Conservation (phyloP, 2,888 invertebrate species). For the Pseudococcus longispinus region DNA sequence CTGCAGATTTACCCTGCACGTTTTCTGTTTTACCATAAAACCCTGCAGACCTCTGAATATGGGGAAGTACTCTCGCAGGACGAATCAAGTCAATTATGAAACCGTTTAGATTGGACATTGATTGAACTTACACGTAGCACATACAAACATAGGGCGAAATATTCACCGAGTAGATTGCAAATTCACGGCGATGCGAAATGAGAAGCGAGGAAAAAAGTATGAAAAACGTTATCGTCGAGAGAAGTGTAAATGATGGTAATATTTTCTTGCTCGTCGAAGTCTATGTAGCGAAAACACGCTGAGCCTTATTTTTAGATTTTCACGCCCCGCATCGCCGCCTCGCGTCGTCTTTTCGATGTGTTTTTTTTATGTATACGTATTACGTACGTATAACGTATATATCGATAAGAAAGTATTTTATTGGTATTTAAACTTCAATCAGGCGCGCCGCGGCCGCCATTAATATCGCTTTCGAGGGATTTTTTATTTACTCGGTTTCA, state of each 20-base stretch:
- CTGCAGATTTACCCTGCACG: no score
- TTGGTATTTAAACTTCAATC: conserved; percentile 30
- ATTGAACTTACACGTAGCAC: background rate
- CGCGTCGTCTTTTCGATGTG: background rate
- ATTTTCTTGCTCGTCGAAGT: background rate
- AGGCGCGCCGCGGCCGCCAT: conserved; percentile 13
- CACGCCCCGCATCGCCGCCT: background rate
- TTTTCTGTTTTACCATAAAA: background rate
- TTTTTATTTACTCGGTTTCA: background rate
- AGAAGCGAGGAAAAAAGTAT: background rate
- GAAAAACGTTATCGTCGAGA: background rate
- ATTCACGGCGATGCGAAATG: background rate
- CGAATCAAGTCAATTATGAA: background rate
- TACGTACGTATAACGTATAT: background rate
- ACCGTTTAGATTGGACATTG: conserved; percentile 1
- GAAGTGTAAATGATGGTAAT: background rate
- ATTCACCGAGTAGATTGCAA: background rate
- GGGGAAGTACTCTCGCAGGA: conserved; percentile 5
- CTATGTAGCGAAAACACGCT: background rate
- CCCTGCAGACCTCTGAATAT: background rate
- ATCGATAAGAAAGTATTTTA: conserved; percentile 28
- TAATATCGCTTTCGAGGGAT: conserved; percentile 5
- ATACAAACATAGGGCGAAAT: background rate
- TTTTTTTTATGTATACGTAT: background rate
- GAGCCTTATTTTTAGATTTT: conserved; percentile 27